Evolutionary conservation across 2,888 invertebrate species (phyloP).

Genomic region (Polyommatus icarus): DNA sequence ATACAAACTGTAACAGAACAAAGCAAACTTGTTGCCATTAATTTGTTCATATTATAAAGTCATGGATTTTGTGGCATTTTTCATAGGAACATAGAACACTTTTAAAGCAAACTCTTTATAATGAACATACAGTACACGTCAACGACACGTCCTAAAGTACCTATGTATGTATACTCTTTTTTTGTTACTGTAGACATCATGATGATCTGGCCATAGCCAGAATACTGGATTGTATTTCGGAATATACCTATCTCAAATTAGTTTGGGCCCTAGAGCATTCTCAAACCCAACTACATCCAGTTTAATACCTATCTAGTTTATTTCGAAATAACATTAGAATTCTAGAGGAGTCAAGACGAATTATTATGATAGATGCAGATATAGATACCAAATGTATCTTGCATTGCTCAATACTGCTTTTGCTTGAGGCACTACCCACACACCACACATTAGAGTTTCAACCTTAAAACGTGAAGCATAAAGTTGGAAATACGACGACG

Average conservation of each 20-base stretch:
- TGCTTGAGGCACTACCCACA: slow-evolving; percentile 47
- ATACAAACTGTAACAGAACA: too few relatives aligned
- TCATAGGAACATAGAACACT: too few relatives aligned
- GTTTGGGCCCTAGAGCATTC: not conserved
- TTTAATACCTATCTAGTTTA: slow-evolving; percentile 1
- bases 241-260: not conserved
- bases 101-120: too few relatives aligned
- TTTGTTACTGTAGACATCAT: too few relatives aligned
- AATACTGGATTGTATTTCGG: not conserved
- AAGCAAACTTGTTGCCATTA: too few relatives aligned
- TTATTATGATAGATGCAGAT: slow-evolving; percentile 50
- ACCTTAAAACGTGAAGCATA: not conserved
- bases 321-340: slow-evolving; percentile 29
- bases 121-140: too few relatives aligned
- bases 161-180: too few relatives aligned
- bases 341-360: slow-evolving; percentile 41
- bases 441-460: slow-evolving; percentile 35
- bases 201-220: not conserved
- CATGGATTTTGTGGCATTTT: too few relatives aligned
- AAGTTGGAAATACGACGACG: slow-evolving; percentile 29
- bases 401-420: slow-evolving; percentile 59
- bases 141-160: too few relatives aligned
- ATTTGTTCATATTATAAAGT: too few relatives aligned
- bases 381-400: slow-evolving; percentile 47
- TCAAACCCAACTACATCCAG: not conserved